phyloP scores from a whole-genome alignment of 2,888 invertebrate species.

The Myopa testacea region DNA sequence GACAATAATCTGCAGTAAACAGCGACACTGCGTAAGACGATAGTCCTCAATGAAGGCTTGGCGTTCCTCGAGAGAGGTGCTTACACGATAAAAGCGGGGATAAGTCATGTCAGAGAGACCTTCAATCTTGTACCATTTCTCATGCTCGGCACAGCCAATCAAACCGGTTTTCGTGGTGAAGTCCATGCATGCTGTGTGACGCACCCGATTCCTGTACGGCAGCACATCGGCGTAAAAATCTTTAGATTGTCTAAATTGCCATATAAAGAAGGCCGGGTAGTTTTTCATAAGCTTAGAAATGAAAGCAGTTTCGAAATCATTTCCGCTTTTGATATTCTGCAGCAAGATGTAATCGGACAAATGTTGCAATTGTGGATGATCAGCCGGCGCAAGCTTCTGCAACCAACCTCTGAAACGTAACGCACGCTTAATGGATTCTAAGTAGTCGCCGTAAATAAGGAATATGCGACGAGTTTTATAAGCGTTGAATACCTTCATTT shows the following conservation, averaged over 20 bases:
- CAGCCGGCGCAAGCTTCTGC: slow-evolving; percentile 73
- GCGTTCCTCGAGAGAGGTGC: slow-evolving; percentile 58
- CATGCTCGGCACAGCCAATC: slow-evolving; percentile 62
- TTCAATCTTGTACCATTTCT: slow-evolving; percentile 60
- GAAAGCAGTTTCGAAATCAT: slow-evolving; percentile 66
- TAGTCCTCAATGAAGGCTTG: slow-evolving; percentile 73
- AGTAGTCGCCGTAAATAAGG: slow-evolving; percentile 63
- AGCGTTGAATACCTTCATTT: slow-evolving; percentile 60
- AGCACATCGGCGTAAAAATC: slow-evolving; percentile 60
- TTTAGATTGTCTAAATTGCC: slow-evolving; percentile 71
- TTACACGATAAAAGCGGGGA: slow-evolving; percentile 73
- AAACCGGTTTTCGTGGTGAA: slow-evolving; percentile 71
- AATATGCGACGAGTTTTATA: slow-evolving; percentile 63
- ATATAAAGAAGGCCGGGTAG: slow-evolving; percentile 78
- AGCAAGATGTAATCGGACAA: slow-evolving; percentile 58
- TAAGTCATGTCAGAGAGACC: slow-evolving; percentile 70
- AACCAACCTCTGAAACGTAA: slow-evolving; percentile 76
- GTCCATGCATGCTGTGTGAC: slow-evolving; percentile 59
- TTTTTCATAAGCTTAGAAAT: slow-evolving; percentile 74
- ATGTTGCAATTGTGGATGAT: slow-evolving; percentile 60
- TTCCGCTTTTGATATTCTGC: slow-evolving; percentile 59
- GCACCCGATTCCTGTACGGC: slow-evolving; percentile 60
- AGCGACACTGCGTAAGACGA: slow-evolving; percentile 81
- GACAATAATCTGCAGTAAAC: slow-evolving; percentile 74
- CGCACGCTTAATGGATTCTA: slow-evolving; percentile 49